These are phyloP conservation scores for Lasioglossum pauxillum DNA, from an alignment of 2,888 invertebrate genomes.

Conservation along the genomic window DNA sequence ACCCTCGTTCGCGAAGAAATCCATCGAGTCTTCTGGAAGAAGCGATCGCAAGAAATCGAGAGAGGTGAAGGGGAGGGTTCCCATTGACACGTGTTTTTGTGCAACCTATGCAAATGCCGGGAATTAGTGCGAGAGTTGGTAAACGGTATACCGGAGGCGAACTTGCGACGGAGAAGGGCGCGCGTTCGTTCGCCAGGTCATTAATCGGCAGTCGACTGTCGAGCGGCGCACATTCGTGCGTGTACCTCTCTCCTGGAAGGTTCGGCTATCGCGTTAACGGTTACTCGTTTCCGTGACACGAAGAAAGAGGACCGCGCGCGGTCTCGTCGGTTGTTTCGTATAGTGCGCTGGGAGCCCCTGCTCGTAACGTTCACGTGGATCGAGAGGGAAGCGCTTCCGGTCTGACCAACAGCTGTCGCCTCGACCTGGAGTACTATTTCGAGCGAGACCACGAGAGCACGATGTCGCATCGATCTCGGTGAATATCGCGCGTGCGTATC, in stretches of 20 bases:
- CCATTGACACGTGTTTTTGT: constrained; percentile 9
- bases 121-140: constrained; percentile 33
- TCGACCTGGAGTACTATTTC: not conserved
- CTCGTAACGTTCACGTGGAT: constrained; percentile 28
- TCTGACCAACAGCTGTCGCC: constrained; percentile 60
- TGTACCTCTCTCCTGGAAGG: constrained; percentile 49
- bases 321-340: not conserved
- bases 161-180: constrained; percentile 53
- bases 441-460: constrained; percentile 5
- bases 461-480: constrained; percentile 19
- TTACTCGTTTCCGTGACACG: constrained; percentile 64
- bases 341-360: not conserved
- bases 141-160: constrained; percentile 42
- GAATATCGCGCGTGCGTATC: constrained; percentile 14
- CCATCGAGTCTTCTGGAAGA: not conserved
- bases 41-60: not conserved
- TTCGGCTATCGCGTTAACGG: constrained; percentile 67
- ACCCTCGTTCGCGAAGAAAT: not conserved
- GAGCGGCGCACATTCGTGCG: constrained; percentile 63
- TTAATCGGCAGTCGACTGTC: constrained; percentile 66
- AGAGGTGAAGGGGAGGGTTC: not conserved
- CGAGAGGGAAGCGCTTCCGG: constrained; percentile 59
- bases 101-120: constrained; percentile 22
- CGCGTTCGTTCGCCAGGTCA: constrained; percentile 63
- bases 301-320: constrained; percentile 60